A percentile compares a stretch with the other conserved stretches of the same genome.
These are phyloP conservation scores for Aphelenchoides fujianensis DNA, from an alignment of 1,140 invertebrate genomes.

Conservation along the genomic window DNA sequence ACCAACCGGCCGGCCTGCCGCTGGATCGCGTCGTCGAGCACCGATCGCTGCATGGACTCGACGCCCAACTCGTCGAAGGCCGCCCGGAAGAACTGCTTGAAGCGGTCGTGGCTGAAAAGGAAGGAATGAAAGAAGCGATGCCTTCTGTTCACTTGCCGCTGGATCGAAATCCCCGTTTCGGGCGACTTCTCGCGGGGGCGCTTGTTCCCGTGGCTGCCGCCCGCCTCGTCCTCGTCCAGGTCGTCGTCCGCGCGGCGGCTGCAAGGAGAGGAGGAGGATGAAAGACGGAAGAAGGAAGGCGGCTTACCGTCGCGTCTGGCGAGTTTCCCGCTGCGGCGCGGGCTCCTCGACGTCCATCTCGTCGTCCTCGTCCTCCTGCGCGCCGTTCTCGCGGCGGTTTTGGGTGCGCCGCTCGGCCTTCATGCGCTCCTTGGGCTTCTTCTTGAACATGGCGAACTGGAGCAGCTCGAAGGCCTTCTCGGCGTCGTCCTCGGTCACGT, in stretches of 20 bases:
- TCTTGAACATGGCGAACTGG: slow-evolving; percentile 94
- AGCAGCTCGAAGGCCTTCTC: slow-evolving; percentile 87
- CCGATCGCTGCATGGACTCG: slow-evolving; percentile 33
- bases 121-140: slow-evolving; percentile 21
- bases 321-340: slow-evolving; percentile 24
- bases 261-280: background rate
- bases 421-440: slow-evolving; percentile 49
- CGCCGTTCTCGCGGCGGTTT: slow-evolving; percentile 4
- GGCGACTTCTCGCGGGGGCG: background rate
- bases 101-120: slow-evolving; percentile 56
- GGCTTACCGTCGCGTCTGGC: background rate
- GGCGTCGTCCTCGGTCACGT: slow-evolving; percentile 79
- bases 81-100: slow-evolving; percentile 50
- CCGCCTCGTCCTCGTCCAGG: background rate
- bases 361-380: slow-evolving; percentile 36
- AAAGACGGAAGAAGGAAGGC: background rate
- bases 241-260: slow-evolving; percentile 13
- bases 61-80: slow-evolving; percentile 51
- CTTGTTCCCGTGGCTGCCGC: background rate
- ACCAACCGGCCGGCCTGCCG: slow-evolving; percentile 36
- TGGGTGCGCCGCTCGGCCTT: slow-evolving; percentile 28
- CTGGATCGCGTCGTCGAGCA: slow-evolving; percentile 45
- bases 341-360: slow-evolving; percentile 43
- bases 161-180: slow-evolving; percentile 44
- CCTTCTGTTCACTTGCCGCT: slow-evolving; percentile 43